Evolutionary conservation across 2,888 invertebrate genomes (phyloP).

Genomic region (Diplazon laetatorius): DNA sequence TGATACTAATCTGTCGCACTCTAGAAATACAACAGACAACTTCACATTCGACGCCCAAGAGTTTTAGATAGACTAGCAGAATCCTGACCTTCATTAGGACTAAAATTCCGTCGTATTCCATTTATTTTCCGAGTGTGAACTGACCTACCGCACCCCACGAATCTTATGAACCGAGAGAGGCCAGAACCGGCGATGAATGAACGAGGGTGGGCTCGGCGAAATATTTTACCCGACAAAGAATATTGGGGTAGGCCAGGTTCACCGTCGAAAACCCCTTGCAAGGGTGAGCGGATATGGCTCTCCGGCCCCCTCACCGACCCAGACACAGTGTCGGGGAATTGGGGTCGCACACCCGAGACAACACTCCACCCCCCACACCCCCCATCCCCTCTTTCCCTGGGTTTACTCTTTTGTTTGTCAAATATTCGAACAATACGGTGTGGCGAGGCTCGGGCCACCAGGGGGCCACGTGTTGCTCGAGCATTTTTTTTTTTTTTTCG

Average conservation of each 20-base stretch:
- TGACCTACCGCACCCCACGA: not conserved
- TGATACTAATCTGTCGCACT: too few species aligned
- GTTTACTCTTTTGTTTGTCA: conserved; percentile 23
- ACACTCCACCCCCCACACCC: too few species aligned
- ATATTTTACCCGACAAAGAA: conserved; percentile 1
- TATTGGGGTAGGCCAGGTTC: conserved; percentile 22
- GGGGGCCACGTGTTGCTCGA: conserved; percentile 33
- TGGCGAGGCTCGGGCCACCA: conserved; percentile 14
- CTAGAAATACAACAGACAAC: too few species aligned
- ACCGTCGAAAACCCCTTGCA: conserved; percentile 5
- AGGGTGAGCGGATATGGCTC: too few species aligned
- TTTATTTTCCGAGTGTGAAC: not conserved
- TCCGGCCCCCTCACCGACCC: conserved; percentile 1
- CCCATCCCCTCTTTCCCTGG: too few species aligned
- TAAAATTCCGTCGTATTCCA: not conserved
- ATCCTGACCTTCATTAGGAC: too few species aligned
- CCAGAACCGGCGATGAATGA: not conserved
- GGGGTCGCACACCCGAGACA: conserved; percentile 26
- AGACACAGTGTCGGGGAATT: conserved; percentile 18
- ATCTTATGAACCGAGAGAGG: not conserved
- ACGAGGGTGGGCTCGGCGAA: not conserved
- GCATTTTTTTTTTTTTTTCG: too few species aligned
- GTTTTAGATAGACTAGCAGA: too few species aligned
- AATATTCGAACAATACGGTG: conserved; percentile 31
- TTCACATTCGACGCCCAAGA: too few species aligned